These are phyloP conservation scores for Coregonus ussuriensis DNA, from an alignment of 2,797 vertebrate genomes.

Conservation along the genomic window DNA sequence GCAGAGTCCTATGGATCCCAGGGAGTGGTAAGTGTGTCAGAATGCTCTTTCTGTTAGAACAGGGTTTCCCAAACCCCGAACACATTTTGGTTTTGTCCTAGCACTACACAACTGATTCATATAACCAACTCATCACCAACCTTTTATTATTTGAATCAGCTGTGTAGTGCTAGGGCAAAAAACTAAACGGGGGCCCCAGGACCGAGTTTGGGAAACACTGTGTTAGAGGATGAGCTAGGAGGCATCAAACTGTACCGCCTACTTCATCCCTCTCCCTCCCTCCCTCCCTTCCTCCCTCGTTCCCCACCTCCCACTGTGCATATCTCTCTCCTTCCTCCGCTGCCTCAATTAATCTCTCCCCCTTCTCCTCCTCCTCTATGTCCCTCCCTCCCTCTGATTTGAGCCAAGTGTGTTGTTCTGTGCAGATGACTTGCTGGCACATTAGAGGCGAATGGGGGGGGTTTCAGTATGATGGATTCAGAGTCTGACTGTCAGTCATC, in stretches of 20 bases:
- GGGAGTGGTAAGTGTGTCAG: conserved; percentile 64
- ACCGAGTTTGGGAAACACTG: no score
- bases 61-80: no score
- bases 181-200: no score
- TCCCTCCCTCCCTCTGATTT: conserved; percentile 18
- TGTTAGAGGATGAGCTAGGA: conserved; percentile 47
- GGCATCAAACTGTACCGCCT: neutral
- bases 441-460: conserved; percentile 34
- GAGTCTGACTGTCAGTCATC: conserved; percentile 57
- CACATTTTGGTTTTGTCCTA: no score
- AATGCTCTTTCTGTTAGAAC: conserved; percentile 38
- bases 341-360: conserved; percentile 29
- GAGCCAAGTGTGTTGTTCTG: conserved; percentile 31
- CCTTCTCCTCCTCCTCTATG: conserved; percentile 17
- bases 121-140: no score
- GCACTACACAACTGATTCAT: no score
- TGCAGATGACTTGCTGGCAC: conserved; percentile 49
- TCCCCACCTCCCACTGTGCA: conserved; percentile 24
- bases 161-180: no score
- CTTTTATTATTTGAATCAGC: no score
- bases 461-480: conserved; percentile 48
- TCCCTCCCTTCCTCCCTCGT: conserved; percentile 32
- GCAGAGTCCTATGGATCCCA: conserved; percentile 43
- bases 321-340: conserved; percentile 34
- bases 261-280: conserved; percentile 31